phyloP scores from a whole-genome alignment of 2,113 vertebrate species.

The Emydocephalus ijimae region DNA sequence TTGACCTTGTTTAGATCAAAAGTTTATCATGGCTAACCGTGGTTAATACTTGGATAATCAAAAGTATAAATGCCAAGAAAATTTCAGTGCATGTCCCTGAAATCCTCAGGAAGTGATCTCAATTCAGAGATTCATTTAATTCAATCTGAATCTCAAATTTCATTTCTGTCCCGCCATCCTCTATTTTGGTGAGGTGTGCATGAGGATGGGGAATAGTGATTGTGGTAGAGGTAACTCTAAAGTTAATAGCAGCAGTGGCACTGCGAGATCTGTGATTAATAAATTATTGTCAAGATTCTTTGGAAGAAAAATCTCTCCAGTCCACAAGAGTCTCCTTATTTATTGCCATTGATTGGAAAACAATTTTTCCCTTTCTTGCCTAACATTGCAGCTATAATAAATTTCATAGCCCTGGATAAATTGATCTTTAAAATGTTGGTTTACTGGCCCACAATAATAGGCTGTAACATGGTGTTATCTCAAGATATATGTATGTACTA shows the following conservation, averaged over 20 bases:
- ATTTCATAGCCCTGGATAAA: neutral
- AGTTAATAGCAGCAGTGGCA: neutral
- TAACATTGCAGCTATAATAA: neutral
- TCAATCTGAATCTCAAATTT: neutral
- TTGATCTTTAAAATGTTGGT: neutral
- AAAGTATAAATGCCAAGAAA: neutral
- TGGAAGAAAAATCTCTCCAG: neutral
- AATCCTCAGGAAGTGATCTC: neutral
- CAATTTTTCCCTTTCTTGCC: neutral
- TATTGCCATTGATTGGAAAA: neutral
- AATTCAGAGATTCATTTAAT: neutral
- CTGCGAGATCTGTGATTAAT: neutral
- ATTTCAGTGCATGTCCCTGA: neutral
- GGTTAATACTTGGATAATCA: neutral
- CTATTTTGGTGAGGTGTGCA: neutral
- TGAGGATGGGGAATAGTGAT: neutral
- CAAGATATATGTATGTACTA: neutral
- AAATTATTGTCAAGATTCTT: neutral
- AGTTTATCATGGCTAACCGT: neutral
- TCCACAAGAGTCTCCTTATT: neutral
- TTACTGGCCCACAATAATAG: neutral
- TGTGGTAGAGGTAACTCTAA: neutral
- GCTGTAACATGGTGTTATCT: neutral
- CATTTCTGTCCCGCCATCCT: neutral
- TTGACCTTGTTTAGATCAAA: neutral